phyloP scores from a whole-genome alignment of 2,113 vertebrate genomes.

The Perca flavescens region DNA sequence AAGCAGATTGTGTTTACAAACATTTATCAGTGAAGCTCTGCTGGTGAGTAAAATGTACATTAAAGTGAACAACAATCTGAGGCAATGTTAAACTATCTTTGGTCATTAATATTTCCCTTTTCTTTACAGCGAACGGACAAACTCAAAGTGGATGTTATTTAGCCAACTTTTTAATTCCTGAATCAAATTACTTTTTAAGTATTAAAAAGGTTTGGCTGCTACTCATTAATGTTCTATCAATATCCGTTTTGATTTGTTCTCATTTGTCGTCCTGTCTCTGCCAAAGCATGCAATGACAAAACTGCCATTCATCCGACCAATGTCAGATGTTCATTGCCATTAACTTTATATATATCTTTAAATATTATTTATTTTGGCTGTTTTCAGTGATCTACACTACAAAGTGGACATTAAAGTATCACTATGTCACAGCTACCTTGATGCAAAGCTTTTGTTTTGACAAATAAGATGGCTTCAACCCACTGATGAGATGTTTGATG shows the following conservation, averaged over 20 bases:
- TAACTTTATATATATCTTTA: not conserved
- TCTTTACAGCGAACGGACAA: not conserved
- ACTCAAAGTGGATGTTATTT: not conserved
- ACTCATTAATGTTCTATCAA: not conserved
- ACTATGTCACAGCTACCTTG: not conserved
- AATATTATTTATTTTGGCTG: slow-evolving; percentile 26
- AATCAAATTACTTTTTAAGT: not conserved
- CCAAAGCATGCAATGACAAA: not conserved
- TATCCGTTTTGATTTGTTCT: no score
- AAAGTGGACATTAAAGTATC: not conserved
- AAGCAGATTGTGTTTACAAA: slow-evolving; percentile 33
- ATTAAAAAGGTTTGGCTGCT: not conserved
- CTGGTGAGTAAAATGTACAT: slow-evolving; percentile 34
- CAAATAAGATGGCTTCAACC: not conserved
- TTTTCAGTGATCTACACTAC: slow-evolving; percentile 4
- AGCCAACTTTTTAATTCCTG: not conserved
- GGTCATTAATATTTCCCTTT: slow-evolving; percentile 1
- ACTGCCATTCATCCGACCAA: not conserved
- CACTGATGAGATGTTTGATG: slow-evolving; percentile 25
- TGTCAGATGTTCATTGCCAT: not conserved
- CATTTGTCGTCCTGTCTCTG: not conserved
- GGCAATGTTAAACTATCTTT: slow-evolving; percentile 28
- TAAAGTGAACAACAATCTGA: slow-evolving; percentile 37
- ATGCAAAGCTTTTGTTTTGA: not conserved
- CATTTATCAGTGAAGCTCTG: slow-evolving; percentile 35